Percentiles rank a stretch among this genome's conserved stretches.
Conservation (phyloP, 2,888 invertebrate genomes). For the Oligia latruncula region DNA sequence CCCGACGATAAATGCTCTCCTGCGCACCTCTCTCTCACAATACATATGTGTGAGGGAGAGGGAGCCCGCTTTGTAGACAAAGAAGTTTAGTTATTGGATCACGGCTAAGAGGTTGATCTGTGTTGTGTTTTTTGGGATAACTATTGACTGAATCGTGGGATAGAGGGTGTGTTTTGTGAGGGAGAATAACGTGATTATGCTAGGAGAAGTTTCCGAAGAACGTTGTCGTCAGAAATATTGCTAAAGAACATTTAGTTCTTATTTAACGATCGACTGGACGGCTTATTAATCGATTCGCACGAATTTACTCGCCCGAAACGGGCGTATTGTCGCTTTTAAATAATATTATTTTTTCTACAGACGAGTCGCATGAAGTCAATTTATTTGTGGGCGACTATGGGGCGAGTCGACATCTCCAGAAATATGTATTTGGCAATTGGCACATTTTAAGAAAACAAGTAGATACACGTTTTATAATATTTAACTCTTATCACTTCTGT, state of each 20-base stretch:
- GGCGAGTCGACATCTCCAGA: not conserved
- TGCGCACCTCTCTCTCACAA: conserved; percentile 76
- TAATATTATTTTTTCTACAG: not conserved
- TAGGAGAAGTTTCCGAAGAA: not conserved
- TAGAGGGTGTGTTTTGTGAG: conserved; percentile 4
- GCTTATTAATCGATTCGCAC: not conserved
- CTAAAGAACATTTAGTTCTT: not conserved
- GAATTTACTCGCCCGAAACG: too few relatives aligned
- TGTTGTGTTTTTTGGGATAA: conserved; percentile 68
- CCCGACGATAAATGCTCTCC: conserved; percentile 84
- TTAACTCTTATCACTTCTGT: too few relatives aligned
- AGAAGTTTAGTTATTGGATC: conserved; percentile 82
- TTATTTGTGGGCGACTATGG: not conserved
- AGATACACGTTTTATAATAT: too few relatives aligned
- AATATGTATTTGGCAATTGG: not conserved
- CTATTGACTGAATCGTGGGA: conserved; percentile 46
- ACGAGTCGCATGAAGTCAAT: not conserved
- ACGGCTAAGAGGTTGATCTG: conserved; percentile 71
- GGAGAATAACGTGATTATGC: conserved; percentile 29
- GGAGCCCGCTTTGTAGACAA: conserved; percentile 75
- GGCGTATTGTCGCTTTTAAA: too few relatives aligned
- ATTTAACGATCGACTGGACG: not conserved
- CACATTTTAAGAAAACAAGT: too few relatives aligned
- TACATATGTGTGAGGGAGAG: conserved; percentile 71
- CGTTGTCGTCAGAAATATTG: conserved; percentile 7